These are phyloP conservation scores for Andrena fulva DNA, from an alignment of 2,888 invertebrate genomes.

Conservation along the genomic window DNA sequence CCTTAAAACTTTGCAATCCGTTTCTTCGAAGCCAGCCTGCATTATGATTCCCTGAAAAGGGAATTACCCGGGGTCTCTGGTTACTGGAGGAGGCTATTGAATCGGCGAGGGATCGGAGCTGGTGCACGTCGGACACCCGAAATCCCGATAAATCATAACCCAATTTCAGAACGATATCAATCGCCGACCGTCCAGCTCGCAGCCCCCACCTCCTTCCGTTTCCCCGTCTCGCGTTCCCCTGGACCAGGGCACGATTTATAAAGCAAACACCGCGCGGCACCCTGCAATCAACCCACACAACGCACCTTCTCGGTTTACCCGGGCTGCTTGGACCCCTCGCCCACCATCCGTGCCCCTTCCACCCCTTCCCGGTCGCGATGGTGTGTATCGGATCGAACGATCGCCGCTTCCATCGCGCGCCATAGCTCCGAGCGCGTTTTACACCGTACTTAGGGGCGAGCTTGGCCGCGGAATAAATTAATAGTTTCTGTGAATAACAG, in stretches of 20 bases:
- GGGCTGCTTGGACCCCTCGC: constrained; percentile 24
- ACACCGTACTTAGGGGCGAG: constrained; percentile 82
- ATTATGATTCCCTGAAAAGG: no score
- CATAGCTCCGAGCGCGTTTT: constrained; percentile 80
- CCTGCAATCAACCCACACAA: constrained; percentile 82
- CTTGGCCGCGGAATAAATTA: constrained; percentile 82
- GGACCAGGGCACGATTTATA: constrained; percentile 81
- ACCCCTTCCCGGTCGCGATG: constrained; percentile 17
- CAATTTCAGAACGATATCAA: constrained; percentile 79
- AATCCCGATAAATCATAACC: constrained; percentile 79
- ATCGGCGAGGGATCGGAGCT: constrained; percentile 35
- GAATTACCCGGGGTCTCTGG: no score
- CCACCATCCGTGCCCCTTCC: constrained; percentile 1
- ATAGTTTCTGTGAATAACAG: constrained; percentile 79
- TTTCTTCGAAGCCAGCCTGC: no score
- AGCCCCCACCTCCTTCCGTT: constrained; percentile 54
- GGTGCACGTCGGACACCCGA: constrained; percentile 36
- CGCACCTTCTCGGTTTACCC: constrained; percentile 68
- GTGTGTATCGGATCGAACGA: constrained; percentile 75
- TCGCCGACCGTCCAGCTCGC: constrained; percentile 56
- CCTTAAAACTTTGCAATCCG: no score
- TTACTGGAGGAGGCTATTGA: constrained; percentile 42
- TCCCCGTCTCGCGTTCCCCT: constrained; percentile 56
- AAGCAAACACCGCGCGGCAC: constrained; percentile 83
- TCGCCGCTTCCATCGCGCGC: constrained; percentile 75